Conservation (phyloP, 2,797 vertebrate species). For the Brachyalestes nurse region DNA sequence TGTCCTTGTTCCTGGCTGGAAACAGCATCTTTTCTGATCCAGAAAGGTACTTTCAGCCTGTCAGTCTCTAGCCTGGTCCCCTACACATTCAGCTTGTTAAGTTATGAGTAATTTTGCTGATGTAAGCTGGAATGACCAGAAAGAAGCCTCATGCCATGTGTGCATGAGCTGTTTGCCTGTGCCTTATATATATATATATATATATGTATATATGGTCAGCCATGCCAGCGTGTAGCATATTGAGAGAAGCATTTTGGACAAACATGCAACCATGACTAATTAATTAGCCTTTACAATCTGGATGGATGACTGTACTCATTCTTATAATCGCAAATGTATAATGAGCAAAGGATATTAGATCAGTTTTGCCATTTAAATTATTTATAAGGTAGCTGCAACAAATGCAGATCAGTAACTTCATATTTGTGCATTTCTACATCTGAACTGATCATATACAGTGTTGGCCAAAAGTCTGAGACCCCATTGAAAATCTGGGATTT, state of each 20-base stretch:
- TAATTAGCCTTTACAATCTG: not conserved
- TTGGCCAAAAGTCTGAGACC: too few species aligned
- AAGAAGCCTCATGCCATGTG: not conserved
- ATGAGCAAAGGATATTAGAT: too few species aligned
- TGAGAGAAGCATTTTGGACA: not conserved
- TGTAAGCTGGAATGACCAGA: constrained; percentile 5
- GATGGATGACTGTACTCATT: not conserved
- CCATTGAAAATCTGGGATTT: too few species aligned
- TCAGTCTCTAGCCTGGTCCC: not conserved
- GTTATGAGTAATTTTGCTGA: not conserved
- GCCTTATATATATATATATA: too few species aligned
- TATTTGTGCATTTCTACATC: too few species aligned
- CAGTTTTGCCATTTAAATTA: too few species aligned
- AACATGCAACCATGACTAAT: not conserved
- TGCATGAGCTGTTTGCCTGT: not conserved
- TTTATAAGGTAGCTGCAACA: too few species aligned
- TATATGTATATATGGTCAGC: constrained; percentile 2
- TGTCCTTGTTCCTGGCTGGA: not conserved
- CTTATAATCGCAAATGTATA: too few species aligned
- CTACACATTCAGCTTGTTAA: constrained; percentile 8
- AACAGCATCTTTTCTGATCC: constrained; percentile 3
- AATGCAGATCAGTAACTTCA: too few species aligned
- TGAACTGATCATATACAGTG: too few species aligned
- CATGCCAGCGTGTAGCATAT: not conserved
- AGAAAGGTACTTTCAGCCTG: constrained; percentile 7